Percentiles rank a stretch among this genome's conserved stretches.
Evolutionary conservation across 30 jellyfish, hydroid and myxozoan genomes (phyloP).

Genomic region (Mastigias papua): DNA sequence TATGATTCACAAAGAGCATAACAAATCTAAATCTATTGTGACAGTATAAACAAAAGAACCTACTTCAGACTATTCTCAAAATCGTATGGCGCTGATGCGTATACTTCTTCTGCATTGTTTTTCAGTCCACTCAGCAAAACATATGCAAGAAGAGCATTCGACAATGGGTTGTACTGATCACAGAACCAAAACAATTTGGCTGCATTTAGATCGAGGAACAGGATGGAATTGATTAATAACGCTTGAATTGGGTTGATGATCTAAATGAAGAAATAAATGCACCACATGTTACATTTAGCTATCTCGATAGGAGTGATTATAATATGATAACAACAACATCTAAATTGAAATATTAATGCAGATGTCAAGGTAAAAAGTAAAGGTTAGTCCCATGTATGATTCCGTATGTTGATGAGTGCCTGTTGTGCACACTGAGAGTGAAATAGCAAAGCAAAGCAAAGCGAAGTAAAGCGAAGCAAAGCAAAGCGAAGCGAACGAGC

Average conservation of each 20-base stretch:
- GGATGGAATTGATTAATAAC: constrained; percentile 1
- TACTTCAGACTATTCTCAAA: background rate
- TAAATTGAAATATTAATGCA: too few species aligned
- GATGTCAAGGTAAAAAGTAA: too few species aligned
- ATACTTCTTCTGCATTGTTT: background rate
- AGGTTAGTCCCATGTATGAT: too few species aligned
- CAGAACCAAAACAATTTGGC: constrained; percentile 31
- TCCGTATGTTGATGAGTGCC: too few species aligned
- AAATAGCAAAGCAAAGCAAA: too few species aligned
- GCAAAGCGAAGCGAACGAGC: too few species aligned
- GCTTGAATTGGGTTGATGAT: constrained; percentile 38
- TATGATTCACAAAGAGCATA: background rate
- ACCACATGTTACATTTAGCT: too few species aligned
- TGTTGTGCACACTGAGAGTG: too few species aligned
- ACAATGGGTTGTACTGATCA: background rate
- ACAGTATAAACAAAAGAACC: background rate
- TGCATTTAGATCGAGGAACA: constrained; percentile 5
- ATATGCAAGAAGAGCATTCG: constrained; percentile 15
- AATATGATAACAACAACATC: too few species aligned
- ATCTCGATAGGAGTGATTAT: too few species aligned
- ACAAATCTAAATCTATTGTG: background rate
- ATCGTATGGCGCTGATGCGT: background rate
- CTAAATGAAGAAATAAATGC: too few species aligned
- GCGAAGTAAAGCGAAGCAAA: too few species aligned
- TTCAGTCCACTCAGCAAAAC: constrained; percentile 7